Evolutionary conservation across 2,113 vertebrate species (phyloP), one percentile per base, ranked within the genome.

Genomic region (Centropus unirufus): DNA sequence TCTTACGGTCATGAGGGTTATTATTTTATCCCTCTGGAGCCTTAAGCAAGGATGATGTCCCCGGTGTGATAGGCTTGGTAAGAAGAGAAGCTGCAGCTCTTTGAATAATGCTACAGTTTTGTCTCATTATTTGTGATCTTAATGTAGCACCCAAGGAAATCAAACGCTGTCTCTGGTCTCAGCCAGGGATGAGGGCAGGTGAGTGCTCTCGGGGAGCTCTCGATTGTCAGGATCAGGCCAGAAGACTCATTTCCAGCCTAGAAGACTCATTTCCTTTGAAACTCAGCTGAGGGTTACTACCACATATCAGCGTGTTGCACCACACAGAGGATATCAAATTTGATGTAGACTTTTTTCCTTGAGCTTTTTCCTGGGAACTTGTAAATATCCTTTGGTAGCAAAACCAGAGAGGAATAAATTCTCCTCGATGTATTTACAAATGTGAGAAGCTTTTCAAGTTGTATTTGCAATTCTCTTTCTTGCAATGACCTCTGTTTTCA

Each of bases 401-500:
- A 95, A 95, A 96, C 89, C 96, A 96, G 95, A 97, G 94, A 97
- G 97, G 83, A 97, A 97, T 97, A 97, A 97, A 98, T 97, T 97
- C 97, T 96, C 81, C 94, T 96, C 63, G 7, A 49, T 97, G 97
- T 98, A 96, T 98, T 98, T 98, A 98, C 97, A 98, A 97, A 96
- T 98, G 96, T 97, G 96, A 98, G 97, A 97, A 97, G 97, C 97
- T 98, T 97, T 98, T 96, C 90, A 96, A 97, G 96, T 97, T 97
- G 97, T 98, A 97, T 98, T 98, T 98, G 98, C 97, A 97, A 97
- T 98, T 97, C 97, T 47, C 89, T 96, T 96, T 98, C 75, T 42
- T 95, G 96, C 78, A 87, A 97, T 97, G 98, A 98, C 98, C 98
- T 98, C 97, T 98, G 97, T 98, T 98, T 98, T 98, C 98, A 98